These are phyloP conservation scores for Delichon dasypus DNA, from an alignment of 2,797 vertebrate species.

Conservation along the genomic window DNA sequence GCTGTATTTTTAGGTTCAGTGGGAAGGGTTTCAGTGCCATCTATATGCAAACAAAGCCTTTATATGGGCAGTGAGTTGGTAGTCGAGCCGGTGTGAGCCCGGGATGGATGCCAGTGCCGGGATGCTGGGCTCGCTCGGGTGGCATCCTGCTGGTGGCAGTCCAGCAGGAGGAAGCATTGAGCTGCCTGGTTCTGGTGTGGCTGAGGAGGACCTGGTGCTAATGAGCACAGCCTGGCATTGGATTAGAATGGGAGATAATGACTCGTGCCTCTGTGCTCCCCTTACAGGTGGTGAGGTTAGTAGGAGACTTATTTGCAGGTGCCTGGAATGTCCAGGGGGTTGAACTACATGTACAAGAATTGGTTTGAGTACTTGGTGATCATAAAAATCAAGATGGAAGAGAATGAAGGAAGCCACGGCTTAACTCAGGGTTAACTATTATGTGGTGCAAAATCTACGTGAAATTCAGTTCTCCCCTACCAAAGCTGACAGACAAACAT, in stretches of 20 bases:
- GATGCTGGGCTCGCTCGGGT: not conserved
- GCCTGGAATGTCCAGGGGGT: no score
- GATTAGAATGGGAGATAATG: not conserved
- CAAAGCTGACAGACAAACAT: not conserved
- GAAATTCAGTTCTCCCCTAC: accelerated
- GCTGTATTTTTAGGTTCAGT: not conserved
- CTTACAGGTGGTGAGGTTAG: accelerated
- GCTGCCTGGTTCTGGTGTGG: not conserved
- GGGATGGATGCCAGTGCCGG: accelerated
- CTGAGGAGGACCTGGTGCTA: not conserved
- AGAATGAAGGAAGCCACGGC: not conserved
- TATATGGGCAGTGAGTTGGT: not conserved
- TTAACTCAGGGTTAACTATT: not conserved
- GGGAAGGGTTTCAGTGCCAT: not conserved
- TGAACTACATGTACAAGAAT: not conserved
- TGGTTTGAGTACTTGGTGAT: not conserved
- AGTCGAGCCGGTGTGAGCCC: not conserved
- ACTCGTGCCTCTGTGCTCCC: not conserved
- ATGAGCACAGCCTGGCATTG: not conserved
- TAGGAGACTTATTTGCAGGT: accelerated
- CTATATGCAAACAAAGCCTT: not conserved
- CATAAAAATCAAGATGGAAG: not conserved
- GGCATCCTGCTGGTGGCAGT: not conserved
- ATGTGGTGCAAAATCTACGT: no score
- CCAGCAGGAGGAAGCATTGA: slow-evolving; percentile 15